These are phyloP conservation scores for Flexamia atlantica DNA, from an alignment of 2,888 invertebrate genomes.

Conservation along the genomic window DNA sequence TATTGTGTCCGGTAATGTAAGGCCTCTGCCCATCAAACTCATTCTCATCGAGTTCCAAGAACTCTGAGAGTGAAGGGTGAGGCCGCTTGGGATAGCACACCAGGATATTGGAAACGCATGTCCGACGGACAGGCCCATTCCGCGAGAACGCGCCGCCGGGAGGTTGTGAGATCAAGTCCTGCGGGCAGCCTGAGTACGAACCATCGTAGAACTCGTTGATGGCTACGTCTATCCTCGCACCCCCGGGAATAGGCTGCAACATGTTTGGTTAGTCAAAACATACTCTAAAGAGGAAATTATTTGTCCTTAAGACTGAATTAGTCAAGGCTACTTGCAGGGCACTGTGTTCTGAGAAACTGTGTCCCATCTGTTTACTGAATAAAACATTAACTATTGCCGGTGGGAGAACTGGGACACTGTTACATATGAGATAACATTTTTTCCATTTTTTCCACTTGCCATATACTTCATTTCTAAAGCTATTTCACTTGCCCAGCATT, in stretches of 20 bases:
- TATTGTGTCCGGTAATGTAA: slow-evolving; percentile 93
- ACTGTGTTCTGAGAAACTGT: too few relatives aligned
- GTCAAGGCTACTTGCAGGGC: too few relatives aligned
- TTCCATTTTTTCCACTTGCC: too few relatives aligned
- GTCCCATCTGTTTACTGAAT: too few relatives aligned
- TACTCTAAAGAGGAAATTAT: too few relatives aligned
- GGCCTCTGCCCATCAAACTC: slow-evolving; percentile 92
- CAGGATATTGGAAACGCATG: slow-evolving; percentile 87
- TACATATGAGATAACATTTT: too few relatives aligned
- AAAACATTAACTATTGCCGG: too few relatives aligned
- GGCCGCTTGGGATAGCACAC: slow-evolving; percentile 85
- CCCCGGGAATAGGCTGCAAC: slow-evolving; percentile 83
- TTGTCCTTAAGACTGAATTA: too few relatives aligned
- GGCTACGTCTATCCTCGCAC: slow-evolving; percentile 95
- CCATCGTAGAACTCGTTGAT: slow-evolving; percentile 97
- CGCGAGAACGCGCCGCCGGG: slow-evolving; percentile 85
- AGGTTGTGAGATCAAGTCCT: slow-evolving; percentile 88
- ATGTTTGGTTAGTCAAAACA: too few relatives aligned
- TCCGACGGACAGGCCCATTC: slow-evolving; percentile 84
- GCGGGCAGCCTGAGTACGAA: slow-evolving; percentile 95
- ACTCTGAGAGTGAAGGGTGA: slow-evolving; percentile 88
- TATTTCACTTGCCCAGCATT: too few relatives aligned
- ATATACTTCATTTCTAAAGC: too few relatives aligned
- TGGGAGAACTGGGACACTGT: too few relatives aligned
- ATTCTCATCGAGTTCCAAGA: slow-evolving; percentile 91